These are phyloP conservation scores for Indicator maculatus DNA, from an alignment of 2,113 vertebrate species.

Conservation along the genomic window DNA sequence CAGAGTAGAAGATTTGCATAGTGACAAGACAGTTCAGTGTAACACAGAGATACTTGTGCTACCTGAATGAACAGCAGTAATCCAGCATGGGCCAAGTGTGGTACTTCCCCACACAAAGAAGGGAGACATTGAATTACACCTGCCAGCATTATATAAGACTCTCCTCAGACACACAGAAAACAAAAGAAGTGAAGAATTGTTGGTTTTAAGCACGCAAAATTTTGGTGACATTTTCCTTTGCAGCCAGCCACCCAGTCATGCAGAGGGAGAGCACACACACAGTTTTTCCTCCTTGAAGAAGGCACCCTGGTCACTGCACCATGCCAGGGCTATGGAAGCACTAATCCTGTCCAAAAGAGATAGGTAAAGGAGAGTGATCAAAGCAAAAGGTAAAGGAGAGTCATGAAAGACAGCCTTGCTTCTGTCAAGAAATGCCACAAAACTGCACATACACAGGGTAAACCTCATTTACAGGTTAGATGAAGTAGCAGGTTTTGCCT, in stretches of 20 bases:
- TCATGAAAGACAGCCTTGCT: not conserved
- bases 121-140: not conserved
- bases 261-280: not conserved
- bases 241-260: not conserved
- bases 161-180: not conserved
- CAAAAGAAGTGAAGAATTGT: not conserved
- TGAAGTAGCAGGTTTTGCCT: not conserved
- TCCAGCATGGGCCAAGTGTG: not conserved
- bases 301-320: not conserved
- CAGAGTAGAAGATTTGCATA: not conserved
- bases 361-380: not conserved
- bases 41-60: not conserved
- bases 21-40: not conserved
- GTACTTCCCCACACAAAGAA: not conserved
- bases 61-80: not conserved
- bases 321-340: not conserved
- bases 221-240: not conserved
- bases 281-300: not conserved
- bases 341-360: not conserved
- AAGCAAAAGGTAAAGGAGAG: not conserved
- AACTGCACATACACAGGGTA: not conserved
- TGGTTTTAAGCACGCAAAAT: not conserved
- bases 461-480: not conserved
- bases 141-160: not conserved
- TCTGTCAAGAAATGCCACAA: not conserved